Conservation (phyloP, 2,797 vertebrate species). For the Sebastes taczanowskii region DNA sequence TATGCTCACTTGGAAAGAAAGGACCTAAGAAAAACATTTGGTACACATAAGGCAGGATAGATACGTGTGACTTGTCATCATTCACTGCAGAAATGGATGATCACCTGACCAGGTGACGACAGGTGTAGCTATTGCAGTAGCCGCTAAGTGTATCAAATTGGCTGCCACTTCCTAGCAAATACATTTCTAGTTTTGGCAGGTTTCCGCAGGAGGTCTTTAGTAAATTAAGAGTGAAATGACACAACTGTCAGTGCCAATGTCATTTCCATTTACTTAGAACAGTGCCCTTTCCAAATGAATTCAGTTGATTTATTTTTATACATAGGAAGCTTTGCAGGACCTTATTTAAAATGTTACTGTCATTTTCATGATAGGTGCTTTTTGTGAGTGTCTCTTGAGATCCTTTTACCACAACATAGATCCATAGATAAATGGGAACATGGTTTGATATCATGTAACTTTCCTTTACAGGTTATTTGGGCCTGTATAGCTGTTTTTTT, state of each 20-base stretch:
- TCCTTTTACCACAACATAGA: not conserved
- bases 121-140: not conserved
- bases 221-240: constrained; percentile 1
- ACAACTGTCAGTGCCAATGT: not conserved
- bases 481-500: not conserved
- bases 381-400: not conserved
- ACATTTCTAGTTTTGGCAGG: not conserved
- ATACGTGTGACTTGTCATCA: not conserved
- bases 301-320: not conserved
- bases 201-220: not conserved
- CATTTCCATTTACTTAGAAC: not conserved
- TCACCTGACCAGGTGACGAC: not conserved
- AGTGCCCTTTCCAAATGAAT: not conserved
- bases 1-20: not conserved
- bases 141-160: not conserved
- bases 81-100: not conserved
- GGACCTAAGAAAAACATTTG: not conserved
- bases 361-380: not conserved
- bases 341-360: not conserved
- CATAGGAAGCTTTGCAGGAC: not conserved
- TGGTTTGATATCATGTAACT: not conserved
- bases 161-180: not conserved
- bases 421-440: not conserved
- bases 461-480: not conserved
- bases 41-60: not conserved